Conservation (phyloP, 2,888 invertebrate species). For the Xylota segnis region DNA sequence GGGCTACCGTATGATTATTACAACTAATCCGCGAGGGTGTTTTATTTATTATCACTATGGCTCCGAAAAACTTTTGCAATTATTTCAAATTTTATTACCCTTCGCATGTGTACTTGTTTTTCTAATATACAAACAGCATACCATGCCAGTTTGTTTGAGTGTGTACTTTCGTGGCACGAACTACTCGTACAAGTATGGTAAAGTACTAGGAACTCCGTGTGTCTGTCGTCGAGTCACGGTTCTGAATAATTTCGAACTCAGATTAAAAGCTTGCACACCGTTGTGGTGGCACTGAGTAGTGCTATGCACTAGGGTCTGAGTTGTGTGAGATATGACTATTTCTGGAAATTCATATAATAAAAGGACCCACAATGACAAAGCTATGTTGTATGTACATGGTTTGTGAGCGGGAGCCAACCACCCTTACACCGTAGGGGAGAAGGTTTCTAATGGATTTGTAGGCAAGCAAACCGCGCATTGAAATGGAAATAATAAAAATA, state of each 20-base stretch:
- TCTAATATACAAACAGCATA: neutral
- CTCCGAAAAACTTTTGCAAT: constrained; percentile 72
- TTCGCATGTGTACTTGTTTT: constrained; percentile 17
- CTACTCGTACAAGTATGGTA: too few relatives aligned
- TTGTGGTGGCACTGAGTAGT: neutral
- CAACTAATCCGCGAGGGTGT: constrained; percentile 68
- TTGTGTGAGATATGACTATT: constrained; percentile 62
- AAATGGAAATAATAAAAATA: constrained; percentile 56
- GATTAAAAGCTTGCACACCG: constrained; percentile 66
- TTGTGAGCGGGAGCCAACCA: constrained; percentile 20
- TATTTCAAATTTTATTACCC: constrained; percentile 70
- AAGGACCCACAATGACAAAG: constrained; percentile 57
- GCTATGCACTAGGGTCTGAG: constrained; percentile 21
- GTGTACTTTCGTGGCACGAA: neutral
- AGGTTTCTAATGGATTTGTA: constrained; percentile 61
- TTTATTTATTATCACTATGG: constrained; percentile 74
- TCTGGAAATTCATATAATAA: constrained; percentile 66
- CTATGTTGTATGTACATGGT: constrained; percentile 15
- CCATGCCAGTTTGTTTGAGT: neutral
- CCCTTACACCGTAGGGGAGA: constrained; percentile 4
- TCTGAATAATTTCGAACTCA: constrained; percentile 66
- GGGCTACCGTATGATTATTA: constrained; percentile 54
- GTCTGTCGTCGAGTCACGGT: constrained; percentile 25
- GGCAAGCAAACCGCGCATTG: constrained; percentile 65
- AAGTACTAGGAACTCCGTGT: neutral